phyloP scores from a whole-genome alignment of 2,113 vertebrate species.

The Vulpes vulpes region DNA sequence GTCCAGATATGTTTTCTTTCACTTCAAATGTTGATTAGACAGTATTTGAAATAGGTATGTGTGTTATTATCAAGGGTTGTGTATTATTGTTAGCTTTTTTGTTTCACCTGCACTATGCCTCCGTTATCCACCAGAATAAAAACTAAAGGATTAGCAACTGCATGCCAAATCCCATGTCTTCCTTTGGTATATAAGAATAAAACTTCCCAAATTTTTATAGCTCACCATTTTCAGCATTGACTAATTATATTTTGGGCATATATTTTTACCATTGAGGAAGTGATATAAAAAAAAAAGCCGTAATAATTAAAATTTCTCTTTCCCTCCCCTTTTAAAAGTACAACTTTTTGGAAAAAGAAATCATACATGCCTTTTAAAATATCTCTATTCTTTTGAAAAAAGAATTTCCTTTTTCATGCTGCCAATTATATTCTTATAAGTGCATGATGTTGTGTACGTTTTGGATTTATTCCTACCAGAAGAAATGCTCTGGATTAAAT shows the following conservation, averaged over 20 bases:
- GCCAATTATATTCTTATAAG: conserved; percentile 17
- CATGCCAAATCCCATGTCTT: neutral
- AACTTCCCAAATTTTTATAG: neutral
- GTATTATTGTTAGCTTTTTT: neutral
- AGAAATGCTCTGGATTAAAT: neutral
- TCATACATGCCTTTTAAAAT: neutral
- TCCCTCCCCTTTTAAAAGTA: neutral
- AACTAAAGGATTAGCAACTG: neutral
- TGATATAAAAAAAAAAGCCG: neutral
- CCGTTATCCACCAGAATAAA: neutral
- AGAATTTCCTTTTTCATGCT: neutral
- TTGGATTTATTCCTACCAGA: neutral
- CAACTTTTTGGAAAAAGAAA: neutral
- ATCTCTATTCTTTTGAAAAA: neutral
- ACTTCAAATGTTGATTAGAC: neutral
- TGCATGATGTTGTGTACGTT: neutral
- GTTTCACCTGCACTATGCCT: neutral
- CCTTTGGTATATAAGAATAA: neutral
- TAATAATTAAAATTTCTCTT: neutral
- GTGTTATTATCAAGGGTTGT: neutral
- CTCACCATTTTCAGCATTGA: neutral
- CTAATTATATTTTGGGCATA: neutral
- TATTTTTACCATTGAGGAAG: neutral
- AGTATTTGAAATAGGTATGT: neutral
- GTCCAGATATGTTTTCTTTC: neutral